These are phyloP conservation scores for Amblyopsis hoosieri DNA, from an alignment of 2,797 vertebrate species.

Conservation along the genomic window DNA sequence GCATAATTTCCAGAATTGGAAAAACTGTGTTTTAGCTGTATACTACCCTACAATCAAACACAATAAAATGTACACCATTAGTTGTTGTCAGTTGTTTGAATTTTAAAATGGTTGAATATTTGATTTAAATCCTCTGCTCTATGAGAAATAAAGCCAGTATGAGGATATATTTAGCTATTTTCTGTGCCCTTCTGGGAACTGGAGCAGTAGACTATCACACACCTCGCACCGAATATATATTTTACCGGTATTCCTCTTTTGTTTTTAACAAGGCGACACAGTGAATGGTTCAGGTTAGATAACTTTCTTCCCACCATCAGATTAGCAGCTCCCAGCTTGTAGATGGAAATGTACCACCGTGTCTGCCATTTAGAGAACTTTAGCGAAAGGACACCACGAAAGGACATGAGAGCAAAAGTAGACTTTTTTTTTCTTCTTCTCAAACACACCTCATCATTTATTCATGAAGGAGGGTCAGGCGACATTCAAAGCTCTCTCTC, in stretches of 20 bases:
- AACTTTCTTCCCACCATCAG: conserved; percentile 38
- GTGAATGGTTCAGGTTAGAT: conserved; percentile 10
- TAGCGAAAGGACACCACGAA: conserved; percentile 64
- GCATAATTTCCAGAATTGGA: too few species aligned
- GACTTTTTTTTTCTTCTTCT: conserved; percentile 15
- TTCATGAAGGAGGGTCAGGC: conserved; percentile 63
- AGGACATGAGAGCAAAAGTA: conserved; percentile 44
- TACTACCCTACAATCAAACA: too few species aligned
- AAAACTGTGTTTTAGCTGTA: too few species aligned
- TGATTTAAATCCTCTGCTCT: too few species aligned
- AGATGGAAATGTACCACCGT: conserved; percentile 21
- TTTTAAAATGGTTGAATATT: too few species aligned
- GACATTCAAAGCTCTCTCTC: conserved; percentile 58
- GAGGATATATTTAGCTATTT: background rate
- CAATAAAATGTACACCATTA: conserved; percentile 10
- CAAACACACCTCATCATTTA: conserved; percentile 64
- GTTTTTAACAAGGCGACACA: too few species aligned
- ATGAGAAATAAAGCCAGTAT: background rate
- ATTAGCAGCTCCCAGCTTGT: conserved; percentile 49
- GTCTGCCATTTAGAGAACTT: conserved; percentile 68
- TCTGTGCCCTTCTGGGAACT: conserved; percentile 1
- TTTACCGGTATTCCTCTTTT: too few species aligned
- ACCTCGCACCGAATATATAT: background rate
- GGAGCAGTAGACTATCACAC: conserved; percentile 30
- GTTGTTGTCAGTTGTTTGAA: too few species aligned